Conservation (phyloP, 92 coral and sea anemone genomes). For the Palythoa heliodiscus region DNA sequence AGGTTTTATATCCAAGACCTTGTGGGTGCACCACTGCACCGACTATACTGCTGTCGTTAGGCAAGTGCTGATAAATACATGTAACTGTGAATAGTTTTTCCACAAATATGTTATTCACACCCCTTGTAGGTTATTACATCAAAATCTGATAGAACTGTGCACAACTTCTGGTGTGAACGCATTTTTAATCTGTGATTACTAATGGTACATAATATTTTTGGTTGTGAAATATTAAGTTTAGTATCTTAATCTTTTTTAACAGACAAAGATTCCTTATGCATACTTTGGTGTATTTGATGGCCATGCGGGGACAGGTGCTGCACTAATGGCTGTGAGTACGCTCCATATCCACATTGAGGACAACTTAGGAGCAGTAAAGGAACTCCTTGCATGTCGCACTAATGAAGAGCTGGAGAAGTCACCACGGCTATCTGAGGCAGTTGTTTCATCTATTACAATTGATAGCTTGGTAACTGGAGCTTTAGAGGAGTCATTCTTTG, state of each 20-base stretch:
- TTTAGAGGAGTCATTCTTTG: conserved; percentile 95
- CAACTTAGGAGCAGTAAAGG: conserved; percentile 80
- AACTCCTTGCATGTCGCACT: conserved; percentile 70
- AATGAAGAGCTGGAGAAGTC: conserved; percentile 72
- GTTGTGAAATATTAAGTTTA: no score
- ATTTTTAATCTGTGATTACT: no score
- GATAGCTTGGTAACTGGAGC: conserved; percentile 83
- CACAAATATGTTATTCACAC: no score
- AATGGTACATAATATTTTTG: no score
- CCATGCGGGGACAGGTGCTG: conserved; percentile 95
- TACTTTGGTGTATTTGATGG: conserved; percentile 99
- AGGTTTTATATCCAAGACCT: no score
- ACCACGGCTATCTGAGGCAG: conserved; percentile 72
- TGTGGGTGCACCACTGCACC: no score
- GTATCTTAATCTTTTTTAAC: conserved; percentile 1
- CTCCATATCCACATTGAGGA: conserved; percentile 91
- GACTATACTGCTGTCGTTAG: no score
- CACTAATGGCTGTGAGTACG: conserved; percentile 86
- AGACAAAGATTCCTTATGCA: conserved; percentile 95
- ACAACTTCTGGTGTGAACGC: no score
- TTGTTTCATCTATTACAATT: conserved; percentile 80
- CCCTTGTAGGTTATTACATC: no score
- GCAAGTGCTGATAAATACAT: no score
- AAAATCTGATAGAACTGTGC: no score
- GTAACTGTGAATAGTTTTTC: no score